Conservation (phyloP, 2,888 invertebrate species). For the Cabera pusaria region DNA sequence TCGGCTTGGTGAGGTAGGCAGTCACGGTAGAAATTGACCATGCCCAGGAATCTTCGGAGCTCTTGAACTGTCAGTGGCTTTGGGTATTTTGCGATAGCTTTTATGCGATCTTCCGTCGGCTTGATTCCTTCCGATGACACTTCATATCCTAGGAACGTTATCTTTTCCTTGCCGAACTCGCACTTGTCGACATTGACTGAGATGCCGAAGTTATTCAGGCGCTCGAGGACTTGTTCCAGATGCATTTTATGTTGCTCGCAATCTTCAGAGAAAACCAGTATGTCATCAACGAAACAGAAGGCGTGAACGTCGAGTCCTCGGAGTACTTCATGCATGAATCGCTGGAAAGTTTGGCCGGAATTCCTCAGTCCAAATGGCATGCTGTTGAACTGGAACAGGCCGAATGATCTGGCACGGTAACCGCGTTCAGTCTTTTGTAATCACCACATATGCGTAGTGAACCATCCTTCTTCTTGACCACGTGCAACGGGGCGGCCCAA, state of each 20-base stretch:
- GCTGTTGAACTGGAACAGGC: background rate
- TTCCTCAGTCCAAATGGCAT: background rate
- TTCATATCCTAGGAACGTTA: background rate
- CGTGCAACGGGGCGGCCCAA: slow-evolving; percentile 1
- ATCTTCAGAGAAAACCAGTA: background rate
- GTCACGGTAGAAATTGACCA: slow-evolving; percentile 41
- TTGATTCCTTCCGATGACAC: background rate
- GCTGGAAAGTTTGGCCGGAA: background rate
- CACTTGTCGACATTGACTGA: background rate
- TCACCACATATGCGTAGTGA: slow-evolving; percentile 1
- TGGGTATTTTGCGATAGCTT: slow-evolving; percentile 10
- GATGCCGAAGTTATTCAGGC: background rate
- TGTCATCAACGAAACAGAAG: slow-evolving; percentile 1
- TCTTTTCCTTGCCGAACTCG: background rate
- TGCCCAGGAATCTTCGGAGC: slow-evolving; percentile 31
- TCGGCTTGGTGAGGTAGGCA: slow-evolving; percentile 42
- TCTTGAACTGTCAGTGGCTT: slow-evolving; percentile 23
- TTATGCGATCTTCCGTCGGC: background rate
- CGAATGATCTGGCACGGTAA: background rate
- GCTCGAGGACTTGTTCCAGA: background rate
- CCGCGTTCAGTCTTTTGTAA: background rate
- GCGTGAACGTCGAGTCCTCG: background rate
- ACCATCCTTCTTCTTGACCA: slow-evolving; percentile 2
- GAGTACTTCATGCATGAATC: slow-evolving; percentile 1
- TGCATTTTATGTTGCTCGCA: background rate